phyloP scores from a whole-genome alignment of 2,797 vertebrate genomes.

The Mormyrus hasselquistii region DNA sequence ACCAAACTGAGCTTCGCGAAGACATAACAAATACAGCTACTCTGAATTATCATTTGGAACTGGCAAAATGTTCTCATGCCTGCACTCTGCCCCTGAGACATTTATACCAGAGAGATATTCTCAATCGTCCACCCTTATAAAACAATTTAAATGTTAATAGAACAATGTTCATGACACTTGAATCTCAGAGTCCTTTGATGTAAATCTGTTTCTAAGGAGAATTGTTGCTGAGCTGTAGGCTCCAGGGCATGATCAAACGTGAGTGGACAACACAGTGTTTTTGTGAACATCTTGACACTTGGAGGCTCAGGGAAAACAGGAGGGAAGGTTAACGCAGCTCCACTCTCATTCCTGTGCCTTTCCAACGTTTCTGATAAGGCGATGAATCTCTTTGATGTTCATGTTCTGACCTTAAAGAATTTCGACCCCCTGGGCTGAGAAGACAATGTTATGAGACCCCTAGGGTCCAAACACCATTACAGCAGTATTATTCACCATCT shows the following conservation, averaged over 20 bases:
- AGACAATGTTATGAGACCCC: constrained; percentile 44
- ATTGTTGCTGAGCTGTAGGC: constrained; percentile 50
- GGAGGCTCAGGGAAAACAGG: constrained; percentile 29
- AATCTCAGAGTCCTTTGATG: constrained; percentile 67
- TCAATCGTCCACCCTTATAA: constrained; percentile 58
- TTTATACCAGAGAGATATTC: constrained; percentile 58
- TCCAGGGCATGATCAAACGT: constrained; percentile 55
- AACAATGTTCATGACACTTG: constrained; percentile 54
- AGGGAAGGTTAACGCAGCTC: background rate
- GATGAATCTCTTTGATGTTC: constrained; percentile 39
- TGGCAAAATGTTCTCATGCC: background rate
- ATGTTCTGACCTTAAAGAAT: constrained; percentile 49
- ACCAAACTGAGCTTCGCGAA: constrained; percentile 49
- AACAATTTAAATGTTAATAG: constrained; percentile 62
- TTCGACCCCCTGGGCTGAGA: constrained; percentile 39
- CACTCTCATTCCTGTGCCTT: constrained; percentile 30
- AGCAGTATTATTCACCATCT: constrained; percentile 48
- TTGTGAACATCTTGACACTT: constrained; percentile 43
- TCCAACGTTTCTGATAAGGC: constrained; percentile 43
- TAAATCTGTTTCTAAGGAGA: constrained; percentile 58
- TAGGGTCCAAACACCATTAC: constrained; percentile 45
- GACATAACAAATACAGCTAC: background rate
- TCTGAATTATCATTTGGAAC: background rate
- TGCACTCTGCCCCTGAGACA: constrained; percentile 36
- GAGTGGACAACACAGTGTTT: constrained; percentile 40